A percentile compares a stretch with the other conserved stretches of the same genome.
These are phyloP conservation scores for Nemotelus pantherinus DNA, from an alignment of 2,888 invertebrate genomes.

Conservation along the genomic window DNA sequence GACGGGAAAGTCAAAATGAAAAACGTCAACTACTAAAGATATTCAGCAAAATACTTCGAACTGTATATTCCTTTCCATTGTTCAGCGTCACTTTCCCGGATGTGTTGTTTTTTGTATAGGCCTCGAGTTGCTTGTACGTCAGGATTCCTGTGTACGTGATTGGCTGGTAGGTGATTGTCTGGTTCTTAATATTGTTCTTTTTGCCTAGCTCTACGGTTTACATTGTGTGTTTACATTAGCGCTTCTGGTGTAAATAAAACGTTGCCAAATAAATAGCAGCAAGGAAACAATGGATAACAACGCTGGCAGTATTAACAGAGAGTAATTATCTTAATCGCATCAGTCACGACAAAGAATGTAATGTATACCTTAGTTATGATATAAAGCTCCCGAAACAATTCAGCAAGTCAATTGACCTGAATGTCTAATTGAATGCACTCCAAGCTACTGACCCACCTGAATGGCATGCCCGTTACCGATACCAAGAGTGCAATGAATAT, in stretches of 20 bases:
- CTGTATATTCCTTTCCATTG: conserved; percentile 42
- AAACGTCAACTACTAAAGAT: background rate
- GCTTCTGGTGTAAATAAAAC: background rate
- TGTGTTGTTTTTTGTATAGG: conserved; percentile 47
- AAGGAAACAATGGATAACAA: background rate
- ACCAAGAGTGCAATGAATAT: background rate
- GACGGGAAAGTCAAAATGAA: background rate
- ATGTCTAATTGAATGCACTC: background rate
- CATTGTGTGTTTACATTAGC: conserved; percentile 22
- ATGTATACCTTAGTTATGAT: no score
- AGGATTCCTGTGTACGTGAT: conserved; percentile 47
- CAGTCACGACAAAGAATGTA: no score
- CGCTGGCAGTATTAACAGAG: background rate
- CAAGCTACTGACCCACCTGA: background rate
- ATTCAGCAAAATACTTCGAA: conserved; percentile 12
- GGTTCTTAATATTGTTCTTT: conserved; percentile 26
- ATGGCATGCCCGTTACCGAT: background rate
- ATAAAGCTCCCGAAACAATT: no score
- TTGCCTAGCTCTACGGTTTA: conserved; percentile 32
- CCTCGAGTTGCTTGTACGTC: conserved; percentile 47
- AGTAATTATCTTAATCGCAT: background rate
- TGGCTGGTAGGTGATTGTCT: conserved; percentile 45
- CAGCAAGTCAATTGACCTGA: background rate
- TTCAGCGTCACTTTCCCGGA: conserved; percentile 43
- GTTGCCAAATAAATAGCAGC: conserved; percentile 18